A percentile compares a stretch with the other conserved stretches of the same genome.
Conservation (phyloP, 2,888 invertebrate species). For the Synanthedon myopaeformis region DNA sequence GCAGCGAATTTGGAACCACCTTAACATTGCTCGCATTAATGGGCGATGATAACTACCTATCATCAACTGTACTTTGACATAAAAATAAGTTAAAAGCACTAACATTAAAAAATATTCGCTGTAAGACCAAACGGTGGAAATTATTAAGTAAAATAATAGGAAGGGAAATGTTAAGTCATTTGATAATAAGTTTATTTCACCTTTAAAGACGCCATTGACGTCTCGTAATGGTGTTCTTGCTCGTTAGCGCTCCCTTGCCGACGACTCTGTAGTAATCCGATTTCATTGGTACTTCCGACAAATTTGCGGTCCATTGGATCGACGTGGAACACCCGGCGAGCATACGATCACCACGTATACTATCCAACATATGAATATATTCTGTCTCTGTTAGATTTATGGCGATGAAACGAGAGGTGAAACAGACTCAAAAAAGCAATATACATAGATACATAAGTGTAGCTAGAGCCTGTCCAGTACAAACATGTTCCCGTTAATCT, state of each 20-base stretch:
- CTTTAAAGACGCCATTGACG: slow-evolving; percentile 33
- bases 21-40: too few relatives aligned
- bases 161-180: background rate
- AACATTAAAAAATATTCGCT: too few relatives aligned
- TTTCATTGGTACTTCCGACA: slow-evolving; percentile 60
- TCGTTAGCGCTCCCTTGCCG: slow-evolving; percentile 51
- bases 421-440: slow-evolving; percentile 31
- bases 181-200: slow-evolving; percentile 25
- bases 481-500: slow-evolving; percentile 30
- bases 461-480: slow-evolving; percentile 20
- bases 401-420: slow-evolving; percentile 17
- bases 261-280: slow-evolving; percentile 51
- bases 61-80: too few relatives aligned
- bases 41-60: too few relatives aligned
- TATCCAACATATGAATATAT: slow-evolving; percentile 24
- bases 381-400: slow-evolving; percentile 21
- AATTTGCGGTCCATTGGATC: slow-evolving; percentile 60
- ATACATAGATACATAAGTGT: slow-evolving; percentile 26
- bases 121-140: too few relatives aligned
- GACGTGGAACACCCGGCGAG: slow-evolving; percentile 19
- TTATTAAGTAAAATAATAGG: too few relatives aligned
- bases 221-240: slow-evolving; percentile 44
- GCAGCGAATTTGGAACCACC: too few relatives aligned
- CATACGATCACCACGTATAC: background rate
- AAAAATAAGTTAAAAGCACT: too few relatives aligned